These are phyloP conservation scores for Chrysomallon squamiferum DNA, from an alignment of 1,140 invertebrate genomes.

Conservation along the genomic window DNA sequence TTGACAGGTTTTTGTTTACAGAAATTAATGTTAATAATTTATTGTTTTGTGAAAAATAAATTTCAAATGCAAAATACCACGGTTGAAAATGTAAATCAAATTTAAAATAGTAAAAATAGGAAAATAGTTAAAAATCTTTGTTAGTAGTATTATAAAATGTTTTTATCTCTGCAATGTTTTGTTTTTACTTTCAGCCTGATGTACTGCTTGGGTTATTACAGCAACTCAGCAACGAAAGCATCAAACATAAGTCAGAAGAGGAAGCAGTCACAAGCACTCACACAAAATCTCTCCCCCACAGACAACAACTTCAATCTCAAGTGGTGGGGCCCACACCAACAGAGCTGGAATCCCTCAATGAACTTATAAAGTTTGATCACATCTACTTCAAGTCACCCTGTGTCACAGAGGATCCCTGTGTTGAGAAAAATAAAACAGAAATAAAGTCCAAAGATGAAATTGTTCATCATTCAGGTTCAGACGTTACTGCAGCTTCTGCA, in stretches of 20 bases:
- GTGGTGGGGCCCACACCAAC: slow-evolving; percentile 64
- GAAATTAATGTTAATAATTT: too few species aligned
- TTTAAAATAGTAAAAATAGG: too few species aligned
- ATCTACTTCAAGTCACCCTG: slow-evolving; percentile 51
- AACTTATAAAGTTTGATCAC: slow-evolving; percentile 63
- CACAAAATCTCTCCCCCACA: slow-evolving; percentile 14
- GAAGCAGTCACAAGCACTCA: slow-evolving; percentile 26
- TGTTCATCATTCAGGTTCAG: neutral
- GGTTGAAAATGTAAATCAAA: too few species aligned
- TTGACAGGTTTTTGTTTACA: too few species aligned
- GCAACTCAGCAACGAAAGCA: slow-evolving; percentile 23
- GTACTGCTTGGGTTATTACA: slow-evolving; percentile 44
- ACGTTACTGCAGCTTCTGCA: slow-evolving; percentile 9
- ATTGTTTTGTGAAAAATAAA: too few species aligned
- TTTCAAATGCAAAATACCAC: too few species aligned
- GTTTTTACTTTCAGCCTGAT: slow-evolving; percentile 49
- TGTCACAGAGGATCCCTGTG: too few species aligned
- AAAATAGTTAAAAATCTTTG: too few species aligned
- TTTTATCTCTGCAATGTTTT: too few species aligned
- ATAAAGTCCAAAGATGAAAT: slow-evolving; percentile 13
- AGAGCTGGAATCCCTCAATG: slow-evolving; percentile 64
- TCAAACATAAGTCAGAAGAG: slow-evolving; percentile 18
- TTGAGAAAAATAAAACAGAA: slow-evolving; percentile 13
- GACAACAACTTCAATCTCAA: slow-evolving; percentile 15
- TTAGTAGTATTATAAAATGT: too few species aligned